Base-by-base conservation (phyloP, 2,888 invertebrate genomes). In the Diarsia brunnea region DNA sequence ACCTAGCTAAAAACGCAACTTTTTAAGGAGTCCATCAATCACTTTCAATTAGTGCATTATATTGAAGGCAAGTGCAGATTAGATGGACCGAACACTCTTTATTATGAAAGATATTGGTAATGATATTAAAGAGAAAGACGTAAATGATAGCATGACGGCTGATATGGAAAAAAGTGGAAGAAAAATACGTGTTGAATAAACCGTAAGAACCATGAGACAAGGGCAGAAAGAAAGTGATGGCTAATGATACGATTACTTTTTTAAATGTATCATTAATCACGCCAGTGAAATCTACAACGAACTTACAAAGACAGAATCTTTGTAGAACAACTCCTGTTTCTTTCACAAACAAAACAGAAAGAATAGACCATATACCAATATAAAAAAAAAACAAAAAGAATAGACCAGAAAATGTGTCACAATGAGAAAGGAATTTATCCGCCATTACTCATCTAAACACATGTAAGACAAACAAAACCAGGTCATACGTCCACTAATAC, bases 401-500 rank as follows among this genome's bases (percentile, higher is more conserved):
- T 58, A 53, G 38, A 65, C 64, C 49, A 73, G 63, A 74, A 84
- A 69, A 68, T 79, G 67, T 81, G 69, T 79, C 75, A 74, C 45
- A 69, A 31, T 16, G 72, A 73, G 61, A 79, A 58, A 83, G 75
- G 81, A 87, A 89, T 88, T 77, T 85, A 87, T 82, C 84, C 73
- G 66, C 70, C 82, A 90, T 90, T 71, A 87, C 66, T 90, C 88
- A 89, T 82, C 45, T 49, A 61, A 73, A 86, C 69, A 88, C 80
- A 85, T 81, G 79, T 79, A 66, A 80, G 76, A 84, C 75, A 78
- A 76, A 83, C 82, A 84, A 84, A 90, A 92, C 88, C 89, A 88
- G 89, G 91, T 88, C 91, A 89, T 69, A 70, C 78, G 55, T 55
- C 79, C 80, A 88, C 89, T 91, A 90, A 89, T 90, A 88, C 91